Percentiles rank a stretch among this genome's conserved stretches.
phyloP scores from a whole-genome alignment of 2,888 invertebrate genomes.

The Agrochola lychnidis region DNA sequence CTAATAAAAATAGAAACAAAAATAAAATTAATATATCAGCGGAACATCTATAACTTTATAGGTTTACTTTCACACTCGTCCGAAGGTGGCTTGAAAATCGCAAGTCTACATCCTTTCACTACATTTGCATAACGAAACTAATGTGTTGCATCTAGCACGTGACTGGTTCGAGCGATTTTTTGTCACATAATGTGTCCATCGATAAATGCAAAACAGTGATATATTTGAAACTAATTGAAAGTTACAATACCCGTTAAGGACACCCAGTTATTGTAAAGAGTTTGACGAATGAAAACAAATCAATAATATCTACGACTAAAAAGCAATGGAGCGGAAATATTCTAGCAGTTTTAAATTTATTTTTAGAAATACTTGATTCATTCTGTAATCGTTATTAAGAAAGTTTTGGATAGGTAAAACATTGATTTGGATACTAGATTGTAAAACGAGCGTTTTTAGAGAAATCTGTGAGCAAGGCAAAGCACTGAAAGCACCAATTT shows the following conservation, averaged over 20 bases:
- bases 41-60: slow-evolving; percentile 49
- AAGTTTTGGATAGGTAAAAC: slow-evolving; percentile 19
- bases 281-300: slow-evolving; percentile 31
- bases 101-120: slow-evolving; percentile 75
- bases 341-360: slow-evolving; percentile 20
- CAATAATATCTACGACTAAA: slow-evolving; percentile 20
- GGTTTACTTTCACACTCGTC: slow-evolving; percentile 66
- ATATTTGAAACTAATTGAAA: slow-evolving; percentile 16
- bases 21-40: slow-evolving; percentile 29
- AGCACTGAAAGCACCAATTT: neutral
- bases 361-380: slow-evolving; percentile 26
- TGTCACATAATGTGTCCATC: slow-evolving; percentile 47
- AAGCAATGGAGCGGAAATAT: slow-evolving; percentile 39
- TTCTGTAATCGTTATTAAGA: slow-evolving; percentile 26
- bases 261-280: slow-evolving; percentile 1
- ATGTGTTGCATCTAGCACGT: slow-evolving; percentile 57
- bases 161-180: slow-evolving; percentile 57
- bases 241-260: slow-evolving; percentile 1
- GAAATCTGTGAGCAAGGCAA: slow-evolving; percentile 23
- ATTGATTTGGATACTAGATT: slow-evolving; percentile 2
- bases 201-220: slow-evolving; percentile 34
- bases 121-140: slow-evolving; percentile 75
- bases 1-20: slow-evolving; percentile 16
- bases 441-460: slow-evolving; percentile 7
- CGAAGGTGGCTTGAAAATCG: slow-evolving; percentile 61